These are phyloP conservation scores for Anthopleura xanthogrammica DNA, from an alignment of 92 coral and sea anemone species.

Conservation along the genomic window DNA sequence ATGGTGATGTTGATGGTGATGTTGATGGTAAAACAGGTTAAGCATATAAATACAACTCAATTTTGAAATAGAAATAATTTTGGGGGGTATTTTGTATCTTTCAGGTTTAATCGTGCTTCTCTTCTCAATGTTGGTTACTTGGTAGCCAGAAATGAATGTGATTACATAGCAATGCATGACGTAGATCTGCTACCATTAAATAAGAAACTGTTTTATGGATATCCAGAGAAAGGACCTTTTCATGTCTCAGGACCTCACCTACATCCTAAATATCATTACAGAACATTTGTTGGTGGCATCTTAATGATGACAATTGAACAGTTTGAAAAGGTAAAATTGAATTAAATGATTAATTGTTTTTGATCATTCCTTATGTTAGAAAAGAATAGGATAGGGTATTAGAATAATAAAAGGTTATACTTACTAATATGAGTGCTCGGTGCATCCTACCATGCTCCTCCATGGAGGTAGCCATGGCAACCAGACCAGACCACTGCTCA, in stretches of 20 bases:
- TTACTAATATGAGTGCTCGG: too few species aligned
- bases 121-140: conserved; percentile 87
- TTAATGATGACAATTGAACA: conserved; percentile 81
- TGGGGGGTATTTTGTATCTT: neutral
- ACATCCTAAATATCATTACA: conserved; percentile 94
- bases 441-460: too few species aligned
- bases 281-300: conserved; percentile 94
- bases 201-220: conserved; percentile 83
- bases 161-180: conserved; percentile 97
- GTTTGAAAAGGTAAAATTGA: conserved; percentile 71
- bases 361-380: too few species aligned
- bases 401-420: too few species aligned
- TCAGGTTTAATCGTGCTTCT: conserved; percentile 94
- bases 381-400: too few species aligned
- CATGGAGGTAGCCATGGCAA: too few species aligned
- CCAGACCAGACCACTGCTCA: too few species aligned
- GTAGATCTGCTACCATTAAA: conserved; percentile 92
- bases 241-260: conserved; percentile 91
- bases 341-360: too few species aligned
- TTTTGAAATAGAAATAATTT: neutral
- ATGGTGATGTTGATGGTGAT: neutral
- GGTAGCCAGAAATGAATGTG: conserved; percentile 86
- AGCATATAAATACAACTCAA: too few species aligned
- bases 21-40: neutral
- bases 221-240: conserved; percentile 88